A percentile compares a stretch with the other conserved stretches of the same genome.
Conservation (phyloP, 2,113 vertebrate genomes). For the Sorex fumeus region DNA sequence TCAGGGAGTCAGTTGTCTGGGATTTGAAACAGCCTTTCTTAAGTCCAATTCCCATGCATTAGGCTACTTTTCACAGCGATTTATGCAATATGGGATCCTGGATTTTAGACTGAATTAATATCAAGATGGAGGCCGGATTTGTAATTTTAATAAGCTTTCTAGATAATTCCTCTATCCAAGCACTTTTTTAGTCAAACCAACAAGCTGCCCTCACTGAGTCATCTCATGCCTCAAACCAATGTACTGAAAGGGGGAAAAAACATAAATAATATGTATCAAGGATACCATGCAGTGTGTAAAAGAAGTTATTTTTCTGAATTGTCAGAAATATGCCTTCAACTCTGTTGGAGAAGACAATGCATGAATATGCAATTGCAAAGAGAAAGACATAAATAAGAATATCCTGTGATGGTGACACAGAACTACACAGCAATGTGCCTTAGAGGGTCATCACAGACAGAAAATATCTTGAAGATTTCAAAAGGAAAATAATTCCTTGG, state of each 20-base stretch:
- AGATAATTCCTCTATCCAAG: background rate
- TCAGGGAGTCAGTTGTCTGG: background rate
- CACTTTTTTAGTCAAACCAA: background rate
- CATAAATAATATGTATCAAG: background rate
- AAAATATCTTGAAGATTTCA: background rate
- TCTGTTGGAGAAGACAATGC: slow-evolving; percentile 9
- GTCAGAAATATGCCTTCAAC: slow-evolving; percentile 19
- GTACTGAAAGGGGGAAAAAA: background rate
- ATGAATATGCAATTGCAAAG: slow-evolving; percentile 10
- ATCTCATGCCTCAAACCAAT: background rate
- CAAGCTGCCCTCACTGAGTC: background rate
- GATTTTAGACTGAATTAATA: background rate
- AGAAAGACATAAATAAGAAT: slow-evolving; percentile 22
- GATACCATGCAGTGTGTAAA: background rate
- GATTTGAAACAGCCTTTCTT: background rate
- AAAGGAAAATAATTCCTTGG: background rate
- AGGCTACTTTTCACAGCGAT: accelerated
- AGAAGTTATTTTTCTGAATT: slow-evolving; percentile 39
- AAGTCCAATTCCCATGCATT: background rate
- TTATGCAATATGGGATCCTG: background rate
- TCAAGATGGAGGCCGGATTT: background rate
- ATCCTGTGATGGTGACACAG: background rate
- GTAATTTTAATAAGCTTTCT: slow-evolving; percentile 36
- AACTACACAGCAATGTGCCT: background rate
- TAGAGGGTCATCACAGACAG: background rate